Evolutionary conservation across 2,113 vertebrate genomes (phyloP).

Genomic region (Gorsachius goisagi): DNA sequence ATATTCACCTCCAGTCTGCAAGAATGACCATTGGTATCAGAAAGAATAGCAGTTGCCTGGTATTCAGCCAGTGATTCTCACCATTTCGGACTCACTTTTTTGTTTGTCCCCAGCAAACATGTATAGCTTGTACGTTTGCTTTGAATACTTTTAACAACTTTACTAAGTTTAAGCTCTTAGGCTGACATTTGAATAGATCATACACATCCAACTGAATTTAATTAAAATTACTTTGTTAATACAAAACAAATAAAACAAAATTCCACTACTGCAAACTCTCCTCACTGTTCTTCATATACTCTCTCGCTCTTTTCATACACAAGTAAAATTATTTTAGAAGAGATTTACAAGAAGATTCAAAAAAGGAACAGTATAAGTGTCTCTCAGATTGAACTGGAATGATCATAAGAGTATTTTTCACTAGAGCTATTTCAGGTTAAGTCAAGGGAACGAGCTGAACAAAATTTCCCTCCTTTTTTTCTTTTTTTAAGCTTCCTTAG

Average conservation of each 20-base stretch:
- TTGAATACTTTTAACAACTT: not conserved
- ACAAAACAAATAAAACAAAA: not conserved
- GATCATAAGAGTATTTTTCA: not conserved
- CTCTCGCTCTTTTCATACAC: not conserved
- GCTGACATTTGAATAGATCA: not conserved
- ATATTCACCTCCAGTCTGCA: not conserved
- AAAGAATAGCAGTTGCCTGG: not conserved
- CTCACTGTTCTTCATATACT: not conserved
- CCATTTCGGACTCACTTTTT: not conserved
- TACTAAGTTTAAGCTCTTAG: not conserved
- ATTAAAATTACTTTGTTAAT: not conserved
- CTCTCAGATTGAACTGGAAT: not conserved
- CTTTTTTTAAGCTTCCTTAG: not conserved
- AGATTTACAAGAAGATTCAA: not conserved
- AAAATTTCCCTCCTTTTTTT: not conserved
- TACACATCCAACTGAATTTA: not conserved
- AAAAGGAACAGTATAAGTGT: not conserved
- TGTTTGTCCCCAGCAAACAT: not conserved
- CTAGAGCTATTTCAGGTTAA: not conserved
- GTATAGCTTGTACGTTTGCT: not conserved
- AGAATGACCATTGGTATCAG: not conserved
- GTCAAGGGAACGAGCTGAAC: not conserved
- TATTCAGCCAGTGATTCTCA: not conserved
- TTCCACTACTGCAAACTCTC: not conserved
- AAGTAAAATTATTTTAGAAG: not conserved